Percentiles rank a stretch among this genome's conserved stretches.
These are phyloP conservation scores for Drosophila maculinotata DNA, from an alignment of 2,888 invertebrate genomes.

Conservation along the genomic window DNA sequence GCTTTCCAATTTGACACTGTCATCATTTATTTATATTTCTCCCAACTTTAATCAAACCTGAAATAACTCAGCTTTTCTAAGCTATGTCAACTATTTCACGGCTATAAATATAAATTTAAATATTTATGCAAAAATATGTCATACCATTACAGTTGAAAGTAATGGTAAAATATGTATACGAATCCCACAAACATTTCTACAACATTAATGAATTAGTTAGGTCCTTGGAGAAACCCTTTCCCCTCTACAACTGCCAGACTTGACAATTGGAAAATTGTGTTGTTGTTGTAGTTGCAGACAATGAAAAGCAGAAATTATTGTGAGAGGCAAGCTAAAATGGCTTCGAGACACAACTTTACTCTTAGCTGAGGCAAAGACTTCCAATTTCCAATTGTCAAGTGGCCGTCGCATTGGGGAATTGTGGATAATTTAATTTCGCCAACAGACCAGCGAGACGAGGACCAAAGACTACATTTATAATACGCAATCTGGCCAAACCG, in stretches of 20 bases:
- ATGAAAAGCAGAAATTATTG: conserved; percentile 46
- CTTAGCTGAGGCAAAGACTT: background rate
- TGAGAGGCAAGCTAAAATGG: conserved; percentile 40
- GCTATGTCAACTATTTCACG: conserved; percentile 5
- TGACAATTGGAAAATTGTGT: conserved; percentile 38
- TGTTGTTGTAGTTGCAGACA: background rate
- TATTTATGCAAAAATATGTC: conserved; percentile 4
- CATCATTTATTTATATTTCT: background rate
- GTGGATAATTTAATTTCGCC: conserved; percentile 32
- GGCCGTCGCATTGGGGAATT: conserved; percentile 38
- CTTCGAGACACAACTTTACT: background rate
- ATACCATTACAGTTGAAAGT: background rate
- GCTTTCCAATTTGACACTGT: background rate
- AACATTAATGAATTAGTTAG: conserved; percentile 65
- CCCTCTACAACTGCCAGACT: background rate
- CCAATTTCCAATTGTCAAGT: conserved; percentile 16
- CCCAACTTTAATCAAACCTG: background rate
- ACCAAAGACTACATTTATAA: conserved; percentile 23
- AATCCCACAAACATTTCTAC: conserved; percentile 38
- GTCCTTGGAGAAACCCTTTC: conserved; percentile 23
- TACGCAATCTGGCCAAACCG: background rate
- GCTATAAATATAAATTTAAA: conserved; percentile 6
- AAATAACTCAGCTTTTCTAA: background rate
- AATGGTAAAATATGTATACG: conserved; percentile 1
- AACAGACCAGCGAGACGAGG: conserved; percentile 13